These are phyloP conservation scores for Gibbula magus DNA, from an alignment of 2,888 invertebrate species.

Conservation along the genomic window DNA sequence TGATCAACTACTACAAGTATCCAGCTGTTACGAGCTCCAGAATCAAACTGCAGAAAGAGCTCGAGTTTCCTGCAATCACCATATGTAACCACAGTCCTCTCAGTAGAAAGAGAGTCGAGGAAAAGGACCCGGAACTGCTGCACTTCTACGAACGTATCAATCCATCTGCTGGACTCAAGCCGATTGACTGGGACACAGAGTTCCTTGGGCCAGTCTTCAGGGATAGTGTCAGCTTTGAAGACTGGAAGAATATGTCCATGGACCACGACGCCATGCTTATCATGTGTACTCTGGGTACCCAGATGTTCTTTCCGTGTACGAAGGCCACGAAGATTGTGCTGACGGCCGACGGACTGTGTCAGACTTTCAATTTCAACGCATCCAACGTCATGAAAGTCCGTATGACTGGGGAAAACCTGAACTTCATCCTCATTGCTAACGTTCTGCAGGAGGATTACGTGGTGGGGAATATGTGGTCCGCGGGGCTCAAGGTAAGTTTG, in stretches of 20 bases:
- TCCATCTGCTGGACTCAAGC: no score
- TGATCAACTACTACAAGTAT: conserved; percentile 25
- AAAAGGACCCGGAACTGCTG: background rate
- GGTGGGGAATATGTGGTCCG: background rate
- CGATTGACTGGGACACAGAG: background rate
- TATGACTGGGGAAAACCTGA: background rate
- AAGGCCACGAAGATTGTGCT: background rate
- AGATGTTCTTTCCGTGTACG: background rate
- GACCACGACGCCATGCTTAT: background rate
- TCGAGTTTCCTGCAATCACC: conserved; percentile 7
- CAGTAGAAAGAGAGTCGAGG: background rate
- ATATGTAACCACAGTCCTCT: conserved; percentile 13
- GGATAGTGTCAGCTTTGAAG: background rate
- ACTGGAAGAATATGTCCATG: background rate
- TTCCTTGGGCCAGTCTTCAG: background rate
- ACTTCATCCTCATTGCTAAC: background rate
- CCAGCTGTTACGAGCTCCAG: background rate
- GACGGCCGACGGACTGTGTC: background rate
- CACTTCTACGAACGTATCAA: background rate
- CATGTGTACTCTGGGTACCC: background rate
- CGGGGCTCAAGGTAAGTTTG: conserved; percentile 4
- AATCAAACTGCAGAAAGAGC: background rate
- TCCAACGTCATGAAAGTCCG: background rate
- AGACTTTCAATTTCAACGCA: conserved; percentile 11
- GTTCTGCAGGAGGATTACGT: background rate